These are phyloP conservation scores for Chloromyia formosa DNA, from an alignment of 2,888 invertebrate species.

Conservation along the genomic window DNA sequence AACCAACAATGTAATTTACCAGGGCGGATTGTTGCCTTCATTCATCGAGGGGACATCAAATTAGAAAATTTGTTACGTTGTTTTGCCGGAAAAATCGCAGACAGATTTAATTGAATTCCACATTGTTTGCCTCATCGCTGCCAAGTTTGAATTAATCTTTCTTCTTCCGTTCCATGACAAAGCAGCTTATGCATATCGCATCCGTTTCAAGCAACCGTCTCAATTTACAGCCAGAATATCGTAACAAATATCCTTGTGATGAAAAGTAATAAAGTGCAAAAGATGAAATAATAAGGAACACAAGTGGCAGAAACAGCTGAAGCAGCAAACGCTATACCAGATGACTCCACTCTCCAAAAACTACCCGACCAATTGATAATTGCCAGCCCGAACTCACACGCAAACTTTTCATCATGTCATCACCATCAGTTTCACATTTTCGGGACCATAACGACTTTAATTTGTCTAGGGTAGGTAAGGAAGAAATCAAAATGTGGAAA, in stretches of 20 bases:
- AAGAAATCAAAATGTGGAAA: conserved; percentile 11
- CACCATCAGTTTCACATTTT: conserved; percentile 48
- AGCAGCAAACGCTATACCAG: conserved; percentile 10
- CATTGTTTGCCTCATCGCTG: background rate
- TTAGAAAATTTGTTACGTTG: conserved; percentile 8
- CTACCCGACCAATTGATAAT: conserved; percentile 32
- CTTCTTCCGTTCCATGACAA: background rate
- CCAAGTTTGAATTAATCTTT: background rate
- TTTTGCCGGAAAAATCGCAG: background rate
- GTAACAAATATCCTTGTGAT: background rate
- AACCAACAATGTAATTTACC: background rate
- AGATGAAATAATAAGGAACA: conserved; percentile 15
- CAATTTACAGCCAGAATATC: background rate
- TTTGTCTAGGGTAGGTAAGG: conserved; percentile 41
- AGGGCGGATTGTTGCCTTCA: too few species aligned
- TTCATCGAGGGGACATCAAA: conserved; percentile 1
- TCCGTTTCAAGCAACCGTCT: conserved; percentile 12
- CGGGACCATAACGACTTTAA: conserved; percentile 41
- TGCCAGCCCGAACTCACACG: conserved; percentile 15
- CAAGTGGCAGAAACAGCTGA: background rate
- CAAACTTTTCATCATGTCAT: conserved; percentile 43
- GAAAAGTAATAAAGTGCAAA: conserved; percentile 25
- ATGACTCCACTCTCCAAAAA: conserved; percentile 29
- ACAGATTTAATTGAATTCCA: conserved; percentile 42
- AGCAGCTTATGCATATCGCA: conserved; percentile 29